Evolutionary conservation across 1,140 invertebrate species (phyloP).

Genomic region (Drosophila persimilis): DNA sequence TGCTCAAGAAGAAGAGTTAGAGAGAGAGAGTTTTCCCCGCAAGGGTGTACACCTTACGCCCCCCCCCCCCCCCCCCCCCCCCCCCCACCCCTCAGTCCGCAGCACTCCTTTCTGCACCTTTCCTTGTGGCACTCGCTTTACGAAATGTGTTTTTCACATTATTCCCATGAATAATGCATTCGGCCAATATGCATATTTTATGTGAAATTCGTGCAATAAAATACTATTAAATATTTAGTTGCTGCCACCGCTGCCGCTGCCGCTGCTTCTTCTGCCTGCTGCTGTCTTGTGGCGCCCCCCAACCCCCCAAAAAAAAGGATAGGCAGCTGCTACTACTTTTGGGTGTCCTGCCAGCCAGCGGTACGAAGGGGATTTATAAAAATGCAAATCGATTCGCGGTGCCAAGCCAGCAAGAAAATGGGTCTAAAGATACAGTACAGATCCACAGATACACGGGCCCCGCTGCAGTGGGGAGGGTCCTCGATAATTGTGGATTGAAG

Average conservation of each 20-base stretch:
- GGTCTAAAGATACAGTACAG: too few relatives aligned
- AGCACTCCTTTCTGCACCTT: neutral
- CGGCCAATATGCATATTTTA: slow-evolving; percentile 81
- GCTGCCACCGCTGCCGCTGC: slow-evolving; percentile 43
- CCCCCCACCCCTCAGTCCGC: neutral
- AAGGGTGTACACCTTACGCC: neutral
- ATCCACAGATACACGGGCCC: too few relatives aligned
- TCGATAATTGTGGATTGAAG: slow-evolving; percentile 31
- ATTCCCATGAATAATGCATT: slow-evolving; percentile 81
- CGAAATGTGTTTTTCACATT: slow-evolving; percentile 81
- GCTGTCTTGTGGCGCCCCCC: slow-evolving; percentile 24
- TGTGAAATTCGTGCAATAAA: slow-evolving; percentile 82
- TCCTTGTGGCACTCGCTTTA: slow-evolving; percentile 1
- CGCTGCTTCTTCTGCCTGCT: neutral
- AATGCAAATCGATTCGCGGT: slow-evolving; percentile 50
- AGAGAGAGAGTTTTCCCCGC: slow-evolving; percentile 1
- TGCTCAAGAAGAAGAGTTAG: slow-evolving; percentile 26
- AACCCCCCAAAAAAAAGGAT: neutral
- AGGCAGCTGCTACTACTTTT: slow-evolving; percentile 3
- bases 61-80: neutral
- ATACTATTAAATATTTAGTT: slow-evolving; percentile 83
- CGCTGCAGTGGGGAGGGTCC: neutral
- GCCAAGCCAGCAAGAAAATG: slow-evolving; percentile 8
- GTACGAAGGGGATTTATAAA: slow-evolving; percentile 36
- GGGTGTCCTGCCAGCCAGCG: slow-evolving; percentile 14